A percentile compares a stretch with the other conserved stretches of the same genome.
phyloP scores from a whole-genome alignment of 2,888 invertebrate species.

The Agriopis aurantiaria region DNA sequence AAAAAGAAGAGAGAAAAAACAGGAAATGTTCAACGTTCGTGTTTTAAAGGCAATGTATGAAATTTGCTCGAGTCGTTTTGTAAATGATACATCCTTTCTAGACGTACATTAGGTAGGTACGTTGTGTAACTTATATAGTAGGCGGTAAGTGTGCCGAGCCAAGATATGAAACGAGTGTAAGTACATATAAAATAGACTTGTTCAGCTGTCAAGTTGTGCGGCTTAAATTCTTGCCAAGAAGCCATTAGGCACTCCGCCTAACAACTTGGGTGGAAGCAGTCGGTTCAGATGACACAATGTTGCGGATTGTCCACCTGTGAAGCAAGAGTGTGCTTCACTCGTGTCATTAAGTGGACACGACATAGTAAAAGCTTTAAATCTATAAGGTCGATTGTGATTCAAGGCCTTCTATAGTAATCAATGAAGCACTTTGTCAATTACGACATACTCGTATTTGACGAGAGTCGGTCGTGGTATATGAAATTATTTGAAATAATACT shows the following conservation, averaged over 20 bases:
- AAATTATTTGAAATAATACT: too few relatives aligned
- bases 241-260: conserved; percentile 49
- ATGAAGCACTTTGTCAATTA: conserved; percentile 5
- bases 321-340: conserved; percentile 26
- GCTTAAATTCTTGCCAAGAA: conserved; percentile 45
- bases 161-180: conserved; percentile 2
- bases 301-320: conserved; percentile 34
- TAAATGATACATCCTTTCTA: neutral
- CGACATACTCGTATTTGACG: neutral
- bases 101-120: neutral
- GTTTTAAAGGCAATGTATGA: too few relatives aligned
- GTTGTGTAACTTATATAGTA: neutral
- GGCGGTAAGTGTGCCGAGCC: too few relatives aligned
- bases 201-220: conserved; percentile 39
- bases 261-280: conserved; percentile 42
- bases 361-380: conserved; percentile 16
- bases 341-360: conserved; percentile 13
- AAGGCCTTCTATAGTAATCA: conserved; percentile 13
- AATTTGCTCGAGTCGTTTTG: too few relatives aligned
- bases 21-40: too few relatives aligned
- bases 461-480: too few relatives aligned
- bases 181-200: conserved; percentile 29
- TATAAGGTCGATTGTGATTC: conserved; percentile 7
- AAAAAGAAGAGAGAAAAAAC: too few relatives aligned
- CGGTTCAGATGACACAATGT: conserved; percentile 47